Base-by-base conservation (phyloP, 2,888 invertebrate genomes). In the Eupithecia subfuscata region DNA sequence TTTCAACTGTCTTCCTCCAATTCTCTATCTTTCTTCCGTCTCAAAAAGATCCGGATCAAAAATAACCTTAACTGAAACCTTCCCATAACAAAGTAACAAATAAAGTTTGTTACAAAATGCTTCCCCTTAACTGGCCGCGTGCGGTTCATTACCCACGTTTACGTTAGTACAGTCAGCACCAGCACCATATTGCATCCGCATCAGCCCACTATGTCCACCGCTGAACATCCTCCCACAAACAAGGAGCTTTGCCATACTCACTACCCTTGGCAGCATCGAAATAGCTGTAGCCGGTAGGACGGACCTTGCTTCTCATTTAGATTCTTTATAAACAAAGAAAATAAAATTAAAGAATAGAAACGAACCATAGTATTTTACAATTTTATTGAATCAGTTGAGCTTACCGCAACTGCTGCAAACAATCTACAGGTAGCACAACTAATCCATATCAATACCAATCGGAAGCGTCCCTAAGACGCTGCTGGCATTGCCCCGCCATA, bases 91-190 rank as follows among this genome's bases (percentile, higher is more conserved):
- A 25, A 22, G 67, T 30, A 64, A 40, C 68, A 22, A 68, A 43
- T 22, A 43, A 43, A n/a, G 68, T 45, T 68, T 22, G n/a, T 68
- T 22, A 40, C 67, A 40, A 25, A 40, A 22, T 14, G 68, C 68
- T 68, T 68, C 22, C 74, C 69, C 77, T 74, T 77, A 77, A 77
- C 74, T 63, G 18, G 30, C 18, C 69, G 65, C 48, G 73, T 71
- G 45, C 70, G 73, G 45, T 72, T 74, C 74, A 74, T 74, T 77
- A 77, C 56, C 77, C 77, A 67, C 73, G 48, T 34, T 64, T 67
- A 63, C 45, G 40, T 75, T 37, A 7, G 43, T 68, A 68, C 68
- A 68, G 68, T 45, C 68, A 25, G 43, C 67, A 18, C 25, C 43
- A 16, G 68, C 40, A n/a, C 1, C 3, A 65, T 34, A 64, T 56